Evolutionary conservation across 2,797 vertebrate species (phyloP).

Genomic region (Anniella stebbinsi): DNA sequence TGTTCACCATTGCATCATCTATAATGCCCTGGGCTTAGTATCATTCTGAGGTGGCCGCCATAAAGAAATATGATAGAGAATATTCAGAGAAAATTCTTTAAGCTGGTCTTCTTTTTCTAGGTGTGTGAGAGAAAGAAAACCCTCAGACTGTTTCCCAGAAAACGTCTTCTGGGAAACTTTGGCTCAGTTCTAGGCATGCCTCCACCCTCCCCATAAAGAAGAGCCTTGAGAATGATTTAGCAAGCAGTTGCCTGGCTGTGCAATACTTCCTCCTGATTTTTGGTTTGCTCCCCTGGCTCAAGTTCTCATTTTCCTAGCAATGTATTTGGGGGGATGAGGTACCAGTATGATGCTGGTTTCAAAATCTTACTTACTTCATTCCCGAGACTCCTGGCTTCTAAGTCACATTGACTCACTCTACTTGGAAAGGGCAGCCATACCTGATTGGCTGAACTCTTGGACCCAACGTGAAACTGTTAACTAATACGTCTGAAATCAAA

Average conservation of each 20-base stretch:
- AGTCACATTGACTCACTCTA: constrained; percentile 17
- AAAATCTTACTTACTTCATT: constrained; percentile 30
- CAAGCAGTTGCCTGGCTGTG: too few relatives aligned
- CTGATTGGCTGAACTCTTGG: constrained; percentile 35
- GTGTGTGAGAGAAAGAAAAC: too few relatives aligned
- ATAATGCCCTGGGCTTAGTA: background rate
- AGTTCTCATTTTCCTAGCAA: background rate
- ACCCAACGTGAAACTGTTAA: constrained; percentile 29
- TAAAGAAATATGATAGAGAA: background rate
- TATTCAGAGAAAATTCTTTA: too few relatives aligned
- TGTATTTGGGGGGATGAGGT: constrained; percentile 20
- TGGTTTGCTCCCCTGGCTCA: constrained; percentile 15
- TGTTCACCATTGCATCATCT: background rate
- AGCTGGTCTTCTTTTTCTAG: background rate
- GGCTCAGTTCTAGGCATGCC: background rate
- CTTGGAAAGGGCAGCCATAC: constrained; percentile 6
- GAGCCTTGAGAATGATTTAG: background rate
- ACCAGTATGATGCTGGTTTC: constrained; percentile 7
- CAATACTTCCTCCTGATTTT: background rate
- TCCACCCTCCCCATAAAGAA: background rate
- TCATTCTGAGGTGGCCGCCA: background rate
- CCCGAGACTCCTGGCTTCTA: constrained; percentile 34
- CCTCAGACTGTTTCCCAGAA: background rate
- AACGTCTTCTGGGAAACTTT: background rate
- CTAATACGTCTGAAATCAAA: constrained; percentile 34